These are phyloP conservation scores for Cephus pygmeus DNA, from an alignment of 2,888 invertebrate genomes.

Conservation along the genomic window DNA sequence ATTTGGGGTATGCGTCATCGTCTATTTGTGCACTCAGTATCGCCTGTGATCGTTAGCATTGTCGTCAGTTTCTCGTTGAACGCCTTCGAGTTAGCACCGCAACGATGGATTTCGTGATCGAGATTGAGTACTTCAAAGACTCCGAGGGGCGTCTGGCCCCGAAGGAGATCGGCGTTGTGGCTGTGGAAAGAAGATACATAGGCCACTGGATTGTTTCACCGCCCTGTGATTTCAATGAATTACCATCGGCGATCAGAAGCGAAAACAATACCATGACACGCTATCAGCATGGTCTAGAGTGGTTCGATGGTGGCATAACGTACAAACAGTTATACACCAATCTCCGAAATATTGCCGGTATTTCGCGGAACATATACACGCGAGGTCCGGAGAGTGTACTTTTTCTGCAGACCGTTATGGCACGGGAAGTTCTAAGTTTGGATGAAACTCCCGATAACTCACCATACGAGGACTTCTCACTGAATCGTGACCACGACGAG, in stretches of 20 bases:
- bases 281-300: conserved; percentile 14
- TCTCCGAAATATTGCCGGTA: conserved; percentile 6
- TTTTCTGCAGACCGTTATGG: too few relatives aligned
- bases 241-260: background rate
- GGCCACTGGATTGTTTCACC: conserved; percentile 15
- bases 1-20: too few relatives aligned
- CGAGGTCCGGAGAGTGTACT: background rate
- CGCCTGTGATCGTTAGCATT: too few relatives aligned
- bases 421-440: too few relatives aligned
- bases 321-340: background rate
- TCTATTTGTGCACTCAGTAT: too few relatives aligned
- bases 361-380: background rate
- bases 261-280: conserved; percentile 7
- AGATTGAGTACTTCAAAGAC: conserved; percentile 12
- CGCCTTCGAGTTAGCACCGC: background rate
- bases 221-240: conserved; percentile 9
- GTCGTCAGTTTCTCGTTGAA: too few relatives aligned
- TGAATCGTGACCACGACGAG: too few relatives aligned
- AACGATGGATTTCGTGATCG: conserved; percentile 3
- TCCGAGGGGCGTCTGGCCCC: background rate
- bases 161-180: conserved; percentile 11
- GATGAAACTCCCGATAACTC: too few relatives aligned
- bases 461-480: too few relatives aligned
- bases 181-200: background rate
- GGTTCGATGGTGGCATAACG: conserved; percentile 19